Percentiles rank a stretch among this genome's conserved stretches.
These are phyloP conservation scores for Ectobius pallidus DNA, from an alignment of 2,888 invertebrate species.

Conservation along the genomic window DNA sequence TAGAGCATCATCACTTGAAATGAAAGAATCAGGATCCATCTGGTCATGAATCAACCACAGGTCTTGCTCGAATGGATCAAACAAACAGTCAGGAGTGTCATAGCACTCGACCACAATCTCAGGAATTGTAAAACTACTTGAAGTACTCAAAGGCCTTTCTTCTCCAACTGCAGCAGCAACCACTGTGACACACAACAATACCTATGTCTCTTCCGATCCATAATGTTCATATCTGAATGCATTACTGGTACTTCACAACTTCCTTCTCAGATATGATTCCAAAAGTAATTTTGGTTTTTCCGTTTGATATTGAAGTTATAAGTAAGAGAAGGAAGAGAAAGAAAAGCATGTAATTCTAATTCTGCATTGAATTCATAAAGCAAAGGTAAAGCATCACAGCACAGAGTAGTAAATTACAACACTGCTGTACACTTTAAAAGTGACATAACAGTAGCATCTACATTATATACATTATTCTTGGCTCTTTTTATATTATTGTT, in stretches of 20 bases:
- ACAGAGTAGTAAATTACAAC: slow-evolving; percentile 9
- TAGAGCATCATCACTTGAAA: slow-evolving; percentile 12
- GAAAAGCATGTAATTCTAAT: neutral
- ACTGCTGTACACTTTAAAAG: neutral
- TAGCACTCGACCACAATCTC: slow-evolving; percentile 23
- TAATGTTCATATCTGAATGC: too few species aligned
- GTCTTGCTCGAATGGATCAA: slow-evolving; percentile 8
- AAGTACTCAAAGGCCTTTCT: neutral
- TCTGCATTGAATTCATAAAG: neutral
- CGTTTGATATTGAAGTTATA: too few species aligned
- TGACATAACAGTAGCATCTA: neutral
- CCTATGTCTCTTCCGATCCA: slow-evolving; percentile 10
- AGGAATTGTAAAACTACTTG: slow-evolving; percentile 20
- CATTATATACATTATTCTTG: neutral
- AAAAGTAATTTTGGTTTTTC: too few species aligned
- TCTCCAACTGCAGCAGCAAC: neutral
- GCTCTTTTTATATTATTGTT: slow-evolving; percentile 8
- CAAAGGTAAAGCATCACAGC: neutral
- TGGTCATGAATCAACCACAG: slow-evolving; percentile 12
- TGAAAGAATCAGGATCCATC: neutral
- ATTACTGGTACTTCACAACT: too few species aligned
- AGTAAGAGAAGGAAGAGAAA: neutral
- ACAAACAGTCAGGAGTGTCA: slow-evolving; percentile 17
- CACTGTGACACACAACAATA: slow-evolving; percentile 29
- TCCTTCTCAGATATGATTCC: too few species aligned